Evolutionary conservation across 2,113 vertebrate species (phyloP).

Genomic region (Megaleporinus macrocephalus): DNA sequence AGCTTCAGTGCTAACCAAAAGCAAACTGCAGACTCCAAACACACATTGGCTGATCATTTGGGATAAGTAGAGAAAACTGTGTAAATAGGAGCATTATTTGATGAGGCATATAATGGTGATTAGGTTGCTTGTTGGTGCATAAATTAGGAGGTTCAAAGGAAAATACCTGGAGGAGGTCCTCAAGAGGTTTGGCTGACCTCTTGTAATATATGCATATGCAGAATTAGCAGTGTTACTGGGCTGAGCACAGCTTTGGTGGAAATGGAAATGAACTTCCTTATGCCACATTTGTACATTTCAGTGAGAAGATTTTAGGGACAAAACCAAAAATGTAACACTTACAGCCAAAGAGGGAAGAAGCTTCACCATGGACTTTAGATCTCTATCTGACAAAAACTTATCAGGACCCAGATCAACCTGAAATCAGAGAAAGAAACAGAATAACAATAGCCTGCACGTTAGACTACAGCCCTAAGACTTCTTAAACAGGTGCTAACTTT

Average conservation of each 20-base stretch:
- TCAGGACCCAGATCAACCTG: conserved; percentile 97
- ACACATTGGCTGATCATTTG: too few relatives aligned
- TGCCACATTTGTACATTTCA: neutral
- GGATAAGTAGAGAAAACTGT: too few relatives aligned
- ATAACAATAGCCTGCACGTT: neutral
- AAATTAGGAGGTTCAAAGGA: neutral
- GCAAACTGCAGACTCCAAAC: too few relatives aligned
- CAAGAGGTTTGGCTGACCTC: too few relatives aligned
- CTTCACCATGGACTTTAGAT: conserved; percentile 92
- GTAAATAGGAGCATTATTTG: too few relatives aligned
- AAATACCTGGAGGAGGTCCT: neutral
- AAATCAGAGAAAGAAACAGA: conserved; percentile 34
- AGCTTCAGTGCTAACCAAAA: too few relatives aligned
- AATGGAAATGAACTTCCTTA: neutral
- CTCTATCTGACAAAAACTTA: conserved; percentile 95
- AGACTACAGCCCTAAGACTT: neutral
- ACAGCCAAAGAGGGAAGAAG: conserved; percentile 88
- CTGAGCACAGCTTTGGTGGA: neutral
- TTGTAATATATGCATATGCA: neutral
- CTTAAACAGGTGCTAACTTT: neutral
- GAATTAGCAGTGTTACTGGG: neutral
- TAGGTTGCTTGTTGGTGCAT: too few relatives aligned
- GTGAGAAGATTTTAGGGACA: neutral
- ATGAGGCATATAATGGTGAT: too few relatives aligned
- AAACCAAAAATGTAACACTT: conserved; percentile 64